A percentile compares a stretch with the other conserved stretches of the same genome.
phyloP scores from a whole-genome alignment of 2,113 vertebrate genomes.

The Tetrax tetrax region DNA sequence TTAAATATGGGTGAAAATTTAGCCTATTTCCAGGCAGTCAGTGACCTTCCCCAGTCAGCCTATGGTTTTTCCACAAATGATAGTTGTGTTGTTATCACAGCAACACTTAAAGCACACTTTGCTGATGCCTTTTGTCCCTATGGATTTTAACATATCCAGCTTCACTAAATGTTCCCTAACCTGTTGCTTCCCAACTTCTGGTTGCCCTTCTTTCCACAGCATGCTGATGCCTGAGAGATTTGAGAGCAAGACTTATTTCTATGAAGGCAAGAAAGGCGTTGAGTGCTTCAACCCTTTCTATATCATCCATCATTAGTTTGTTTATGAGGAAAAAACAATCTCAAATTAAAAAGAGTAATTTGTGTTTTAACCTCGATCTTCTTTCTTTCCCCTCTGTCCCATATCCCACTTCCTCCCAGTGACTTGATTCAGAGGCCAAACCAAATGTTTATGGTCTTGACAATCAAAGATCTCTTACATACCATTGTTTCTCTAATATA shows the following conservation, averaged over 20 bases:
- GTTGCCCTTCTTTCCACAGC: not conserved
- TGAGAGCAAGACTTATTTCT: not conserved
- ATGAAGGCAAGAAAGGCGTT: not conserved
- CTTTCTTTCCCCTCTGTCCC: not conserved
- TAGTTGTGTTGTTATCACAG: not conserved
- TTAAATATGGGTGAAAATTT: not conserved
- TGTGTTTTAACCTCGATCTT: not conserved
- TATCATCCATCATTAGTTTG: not conserved
- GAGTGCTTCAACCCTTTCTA: not conserved
- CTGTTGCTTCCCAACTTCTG: not conserved
- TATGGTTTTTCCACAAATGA: not conserved
- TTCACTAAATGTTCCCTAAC: not conserved
- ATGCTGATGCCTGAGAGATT: not conserved
- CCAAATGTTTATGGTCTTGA: not conserved
- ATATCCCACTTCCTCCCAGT: not conserved
- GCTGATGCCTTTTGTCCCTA: not conserved
- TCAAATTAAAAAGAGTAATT: not conserved
- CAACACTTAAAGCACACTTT: not conserved
- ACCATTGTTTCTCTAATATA: not conserved
- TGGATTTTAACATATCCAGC: not conserved
- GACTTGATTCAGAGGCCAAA: not conserved
- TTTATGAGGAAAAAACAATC: not conserved
- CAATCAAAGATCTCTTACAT: rapidly evolving
- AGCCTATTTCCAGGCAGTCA: not conserved
- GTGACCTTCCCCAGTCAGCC: not conserved